Conservation (phyloP, 2,797 vertebrate genomes). For the Cossypha dichroa region DNA sequence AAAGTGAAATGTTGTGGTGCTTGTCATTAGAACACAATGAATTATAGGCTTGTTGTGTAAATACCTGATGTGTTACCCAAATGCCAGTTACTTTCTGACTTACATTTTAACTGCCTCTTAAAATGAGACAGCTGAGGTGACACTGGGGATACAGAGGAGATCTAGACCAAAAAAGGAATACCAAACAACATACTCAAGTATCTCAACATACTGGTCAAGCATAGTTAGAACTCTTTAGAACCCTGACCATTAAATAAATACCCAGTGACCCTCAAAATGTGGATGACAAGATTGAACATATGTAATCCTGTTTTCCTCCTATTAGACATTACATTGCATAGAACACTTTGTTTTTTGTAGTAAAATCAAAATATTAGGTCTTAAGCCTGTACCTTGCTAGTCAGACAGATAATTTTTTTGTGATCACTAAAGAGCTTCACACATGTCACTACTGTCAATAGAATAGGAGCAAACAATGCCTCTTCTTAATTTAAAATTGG, state of each 20-base stretch:
- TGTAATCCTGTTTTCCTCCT: not conserved
- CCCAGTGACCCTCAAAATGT: accelerated
- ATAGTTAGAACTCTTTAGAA: not conserved
- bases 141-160: not conserved
- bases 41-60: not conserved
- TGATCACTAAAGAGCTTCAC: not conserved
- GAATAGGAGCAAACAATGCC: not conserved
- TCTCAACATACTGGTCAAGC: not conserved
- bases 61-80: not conserved
- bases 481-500: not conserved
- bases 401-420: not conserved
- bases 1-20: not conserved
- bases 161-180: not conserved
- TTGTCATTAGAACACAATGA: not conserved
- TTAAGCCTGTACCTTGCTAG: not conserved
- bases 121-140: not conserved
- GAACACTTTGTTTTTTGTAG: not conserved
- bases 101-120: not conserved
- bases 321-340: not conserved
- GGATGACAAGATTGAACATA: not conserved
- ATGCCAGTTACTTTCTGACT: not conserved
- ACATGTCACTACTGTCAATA: not conserved
- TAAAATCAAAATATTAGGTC: not conserved
- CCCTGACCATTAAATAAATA: not conserved
- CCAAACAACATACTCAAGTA: not conserved